These are phyloP conservation scores for Rhea americana DNA, from an alignment of 2,113 vertebrate genomes.

Conservation along the genomic window DNA sequence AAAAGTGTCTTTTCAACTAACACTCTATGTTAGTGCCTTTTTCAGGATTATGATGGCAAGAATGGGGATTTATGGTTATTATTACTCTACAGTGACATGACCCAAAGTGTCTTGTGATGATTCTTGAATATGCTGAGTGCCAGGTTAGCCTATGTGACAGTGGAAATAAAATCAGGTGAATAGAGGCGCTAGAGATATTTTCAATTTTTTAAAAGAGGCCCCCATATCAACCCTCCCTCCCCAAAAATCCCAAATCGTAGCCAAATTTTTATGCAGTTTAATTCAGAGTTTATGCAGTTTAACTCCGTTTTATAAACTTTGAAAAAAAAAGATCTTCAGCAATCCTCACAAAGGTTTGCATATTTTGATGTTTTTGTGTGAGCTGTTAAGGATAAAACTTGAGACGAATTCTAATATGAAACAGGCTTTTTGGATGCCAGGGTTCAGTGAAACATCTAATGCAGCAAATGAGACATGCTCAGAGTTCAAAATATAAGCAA, in stretches of 20 bases:
- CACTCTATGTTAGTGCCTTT: neutral
- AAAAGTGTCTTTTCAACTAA: neutral
- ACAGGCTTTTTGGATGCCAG: neutral
- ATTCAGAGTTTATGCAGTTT: neutral
- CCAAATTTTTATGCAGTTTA: neutral
- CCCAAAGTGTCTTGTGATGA: neutral
- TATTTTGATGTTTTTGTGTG: neutral
- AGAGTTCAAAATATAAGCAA: neutral
- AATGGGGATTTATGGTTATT: neutral
- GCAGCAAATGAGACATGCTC: neutral
- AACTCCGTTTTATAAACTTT: neutral
- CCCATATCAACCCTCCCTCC: accelerated
- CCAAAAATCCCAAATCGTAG: neutral
- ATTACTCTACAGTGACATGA: neutral
- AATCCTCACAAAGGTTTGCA: neutral
- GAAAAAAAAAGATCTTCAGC: neutral
- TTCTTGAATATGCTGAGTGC: neutral
- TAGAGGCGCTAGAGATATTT: neutral
- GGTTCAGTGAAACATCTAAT: neutral
- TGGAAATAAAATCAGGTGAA: neutral
- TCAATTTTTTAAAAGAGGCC: neutral
- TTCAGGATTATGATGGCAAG: neutral
- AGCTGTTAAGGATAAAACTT: neutral
- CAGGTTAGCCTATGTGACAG: neutral
- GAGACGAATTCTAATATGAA: neutral